Evolutionary conservation across 2,888 invertebrate species (phyloP).

Genomic region (Metalampra italica): DNA sequence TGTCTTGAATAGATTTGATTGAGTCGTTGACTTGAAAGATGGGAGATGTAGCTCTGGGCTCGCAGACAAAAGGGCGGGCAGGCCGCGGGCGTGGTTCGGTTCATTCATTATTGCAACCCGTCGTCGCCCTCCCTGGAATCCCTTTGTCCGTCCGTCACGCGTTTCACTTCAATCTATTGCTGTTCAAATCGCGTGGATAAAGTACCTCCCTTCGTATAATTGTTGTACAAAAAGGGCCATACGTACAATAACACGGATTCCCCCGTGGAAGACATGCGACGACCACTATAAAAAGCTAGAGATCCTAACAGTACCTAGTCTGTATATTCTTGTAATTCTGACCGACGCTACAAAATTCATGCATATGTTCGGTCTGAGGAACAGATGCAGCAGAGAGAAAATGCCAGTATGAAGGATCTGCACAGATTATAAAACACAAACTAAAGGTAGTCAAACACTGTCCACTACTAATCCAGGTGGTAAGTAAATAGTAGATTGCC

Average conservation of each 20-base stretch:
- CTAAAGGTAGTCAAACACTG: too few relatives aligned
- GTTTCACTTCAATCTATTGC: constrained; percentile 39
- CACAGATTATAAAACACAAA: too few relatives aligned
- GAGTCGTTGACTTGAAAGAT: constrained; percentile 26
- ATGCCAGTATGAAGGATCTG: too few relatives aligned
- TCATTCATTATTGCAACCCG: constrained; percentile 54
- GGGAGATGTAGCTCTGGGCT: constrained; percentile 31
- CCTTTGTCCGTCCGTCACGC: constrained; percentile 57
- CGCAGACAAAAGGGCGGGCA: constrained; percentile 37
- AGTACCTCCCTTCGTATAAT: constrained; percentile 18
- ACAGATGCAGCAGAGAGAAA: too few relatives aligned
- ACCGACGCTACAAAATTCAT: too few relatives aligned
- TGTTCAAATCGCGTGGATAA: constrained; percentile 40
- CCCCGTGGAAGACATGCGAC: neutral
- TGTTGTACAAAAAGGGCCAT: neutral
- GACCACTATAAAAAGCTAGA: neutral
- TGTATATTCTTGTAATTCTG: neutral
- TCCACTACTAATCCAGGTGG: too few relatives aligned
- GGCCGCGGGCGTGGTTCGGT: constrained; percentile 42
- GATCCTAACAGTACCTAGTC: neutral
- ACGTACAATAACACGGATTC: neutral
- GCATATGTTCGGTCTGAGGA: too few relatives aligned
- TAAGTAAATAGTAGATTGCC: too few relatives aligned
- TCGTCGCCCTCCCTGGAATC: constrained; percentile 39
- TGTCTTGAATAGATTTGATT: constrained; percentile 6